Evolutionary conservation across 2,113 vertebrate genomes (phyloP).

Genomic region (Harpagus bidentatus): DNA sequence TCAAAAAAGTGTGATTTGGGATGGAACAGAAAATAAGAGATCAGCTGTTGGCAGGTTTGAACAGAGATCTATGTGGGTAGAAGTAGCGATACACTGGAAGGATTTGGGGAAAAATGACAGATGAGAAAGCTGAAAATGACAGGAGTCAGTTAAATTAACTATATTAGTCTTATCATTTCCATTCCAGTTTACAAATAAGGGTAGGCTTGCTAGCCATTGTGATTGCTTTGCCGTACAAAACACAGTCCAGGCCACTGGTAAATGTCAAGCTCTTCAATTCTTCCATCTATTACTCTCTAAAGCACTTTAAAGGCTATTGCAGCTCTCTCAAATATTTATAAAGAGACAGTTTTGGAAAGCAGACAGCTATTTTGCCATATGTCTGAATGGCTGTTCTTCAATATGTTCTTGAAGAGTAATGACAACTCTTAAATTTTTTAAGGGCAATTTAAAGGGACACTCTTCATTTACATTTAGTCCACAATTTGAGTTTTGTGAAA

Average conservation of each 20-base stretch:
- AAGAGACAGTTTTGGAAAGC: constrained; percentile 9
- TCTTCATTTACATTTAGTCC: background rate
- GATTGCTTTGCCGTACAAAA: background rate
- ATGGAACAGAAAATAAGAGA: background rate
- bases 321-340: constrained; percentile 5
- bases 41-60: background rate
- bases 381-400: background rate
- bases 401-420: constrained; percentile 5
- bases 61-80: background rate
- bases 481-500: background rate
- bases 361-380: background rate
- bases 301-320: background rate
- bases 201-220: background rate
- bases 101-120: background rate
- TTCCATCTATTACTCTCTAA: background rate
- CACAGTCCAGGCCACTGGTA: background rate
- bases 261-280: constrained; percentile 3
- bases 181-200: background rate
- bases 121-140: background rate
- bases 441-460: background rate
- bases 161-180: background rate
- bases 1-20: background rate
- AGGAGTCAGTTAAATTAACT: background rate
- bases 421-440: background rate
- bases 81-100: background rate